phyloP scores from a whole-genome alignment of 2,797 vertebrate species.

The Enteromius radiatus region DNA sequence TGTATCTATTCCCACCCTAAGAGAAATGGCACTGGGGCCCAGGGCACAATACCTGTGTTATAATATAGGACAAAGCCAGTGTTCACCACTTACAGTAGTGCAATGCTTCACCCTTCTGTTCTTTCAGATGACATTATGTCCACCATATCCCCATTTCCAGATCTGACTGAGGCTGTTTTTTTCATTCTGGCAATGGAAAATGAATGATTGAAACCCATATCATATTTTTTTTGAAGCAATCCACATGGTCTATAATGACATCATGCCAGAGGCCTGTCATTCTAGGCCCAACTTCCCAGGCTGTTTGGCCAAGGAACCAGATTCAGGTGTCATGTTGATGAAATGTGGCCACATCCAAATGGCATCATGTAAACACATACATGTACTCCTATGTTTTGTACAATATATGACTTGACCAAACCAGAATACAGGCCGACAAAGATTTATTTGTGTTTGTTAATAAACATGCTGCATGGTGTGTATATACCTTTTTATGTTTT shows the following conservation, averaged over 20 bases:
- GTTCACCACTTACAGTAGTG: neutral
- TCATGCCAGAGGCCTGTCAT: slow-evolving; percentile 30
- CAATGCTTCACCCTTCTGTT: neutral
- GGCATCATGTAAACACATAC: slow-evolving; percentile 24
- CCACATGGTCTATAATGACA: slow-evolving; percentile 29
- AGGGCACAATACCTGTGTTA: neutral
- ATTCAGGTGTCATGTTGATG: slow-evolving; percentile 21
- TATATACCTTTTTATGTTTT: neutral
- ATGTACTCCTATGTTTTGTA: slow-evolving; percentile 6
- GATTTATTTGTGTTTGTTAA: neutral
- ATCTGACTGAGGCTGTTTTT: slow-evolving; percentile 1
- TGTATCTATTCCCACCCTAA: neutral
- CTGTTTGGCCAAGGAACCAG: slow-evolving; percentile 31
- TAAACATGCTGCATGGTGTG: neutral
- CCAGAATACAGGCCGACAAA: neutral
- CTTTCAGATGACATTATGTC: slow-evolving; percentile 8
- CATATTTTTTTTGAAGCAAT: slow-evolving; percentile 34
- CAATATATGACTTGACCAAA: neutral
- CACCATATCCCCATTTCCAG: neutral
- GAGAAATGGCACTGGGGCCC: neutral
- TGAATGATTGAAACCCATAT: slow-evolving; percentile 31
- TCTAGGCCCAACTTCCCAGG: slow-evolving; percentile 23
- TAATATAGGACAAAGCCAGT: slow-evolving; percentile 17
- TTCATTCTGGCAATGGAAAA: slow-evolving; percentile 12
- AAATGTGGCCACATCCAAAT: slow-evolving; percentile 16